A percentile compares a stretch with the other conserved stretches of the same genome.
Conservation (phyloP, 1,140 invertebrate genomes). For the Piezodorus guildinii region DNA sequence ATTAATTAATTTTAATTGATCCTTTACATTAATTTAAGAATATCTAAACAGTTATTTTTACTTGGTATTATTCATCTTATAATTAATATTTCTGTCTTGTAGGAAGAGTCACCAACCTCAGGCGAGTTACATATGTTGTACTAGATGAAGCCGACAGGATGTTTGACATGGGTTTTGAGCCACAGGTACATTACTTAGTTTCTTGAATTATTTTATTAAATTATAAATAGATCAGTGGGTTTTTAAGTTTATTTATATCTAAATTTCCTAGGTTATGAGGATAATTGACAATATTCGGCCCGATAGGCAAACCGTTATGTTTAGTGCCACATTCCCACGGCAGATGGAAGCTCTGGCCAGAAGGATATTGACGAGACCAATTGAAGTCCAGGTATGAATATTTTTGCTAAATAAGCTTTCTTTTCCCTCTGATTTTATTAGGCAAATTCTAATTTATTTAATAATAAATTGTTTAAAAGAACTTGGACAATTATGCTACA, state of each 20-base stretch:
- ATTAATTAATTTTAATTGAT: no score
- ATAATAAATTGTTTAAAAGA: no score
- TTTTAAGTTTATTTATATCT: not conserved
- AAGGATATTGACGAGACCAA: constrained; percentile 84
- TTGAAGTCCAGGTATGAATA: constrained; percentile 72
- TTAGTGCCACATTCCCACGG: constrained; percentile 95
- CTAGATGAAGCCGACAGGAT: constrained; percentile 98
- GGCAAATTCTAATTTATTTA: no score
- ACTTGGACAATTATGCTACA: no score
- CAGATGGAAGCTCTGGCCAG: constrained; percentile 98
- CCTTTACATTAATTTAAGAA: no score
- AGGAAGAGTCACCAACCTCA: constrained; percentile 87
- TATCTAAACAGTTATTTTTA: no score
- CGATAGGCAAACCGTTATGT: constrained; percentile 95
- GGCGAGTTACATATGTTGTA: constrained; percentile 91
- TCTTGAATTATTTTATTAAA: not conserved
- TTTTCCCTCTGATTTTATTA: no score
- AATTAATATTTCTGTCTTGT: constrained; percentile 27
- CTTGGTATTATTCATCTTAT: no score
- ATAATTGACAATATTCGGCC: constrained; percentile 96
- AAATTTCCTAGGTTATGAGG: constrained; percentile 64
- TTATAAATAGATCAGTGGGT: not conserved
- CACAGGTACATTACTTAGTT: constrained; percentile 54
- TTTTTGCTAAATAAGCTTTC: no score
- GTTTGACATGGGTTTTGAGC: constrained; percentile 99